Evolutionary conservation across 2,797 vertebrate species (phyloP).

Genomic region (Rhinichthys osculus): DNA sequence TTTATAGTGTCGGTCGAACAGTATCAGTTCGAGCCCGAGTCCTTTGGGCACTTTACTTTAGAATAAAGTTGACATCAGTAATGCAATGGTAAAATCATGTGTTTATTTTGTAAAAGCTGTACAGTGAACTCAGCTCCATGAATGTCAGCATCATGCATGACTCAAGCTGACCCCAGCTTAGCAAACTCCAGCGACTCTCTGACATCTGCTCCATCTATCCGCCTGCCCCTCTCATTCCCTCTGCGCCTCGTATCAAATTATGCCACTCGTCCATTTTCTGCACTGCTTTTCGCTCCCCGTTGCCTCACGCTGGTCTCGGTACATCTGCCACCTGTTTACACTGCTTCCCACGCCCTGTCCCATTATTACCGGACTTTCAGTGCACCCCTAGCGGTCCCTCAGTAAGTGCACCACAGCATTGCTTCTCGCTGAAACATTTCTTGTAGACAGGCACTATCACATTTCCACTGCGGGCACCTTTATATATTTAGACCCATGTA

Average conservation of each 20-base stretch:
- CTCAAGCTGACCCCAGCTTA: slow-evolving; percentile 58
- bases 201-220: slow-evolving; percentile 73
- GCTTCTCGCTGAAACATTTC: slow-evolving; percentile 55
- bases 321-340: slow-evolving; percentile 80
- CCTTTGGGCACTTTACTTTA: background rate
- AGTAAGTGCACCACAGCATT: slow-evolving; percentile 28
- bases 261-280: slow-evolving; percentile 77
- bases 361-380: slow-evolving; percentile 51
- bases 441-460: slow-evolving; percentile 55
- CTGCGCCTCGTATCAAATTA: slow-evolving; percentile 77
- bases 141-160: slow-evolving; percentile 46
- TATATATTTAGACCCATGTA: slow-evolving; percentile 55
- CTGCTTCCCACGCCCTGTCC: slow-evolving; percentile 65
- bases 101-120: background rate
- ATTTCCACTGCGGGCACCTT: slow-evolving; percentile 42
- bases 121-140: background rate
- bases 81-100: background rate
- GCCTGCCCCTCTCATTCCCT: slow-evolving; percentile 64
- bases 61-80: background rate
- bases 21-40: background rate
- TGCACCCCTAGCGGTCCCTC: slow-evolving; percentile 64
- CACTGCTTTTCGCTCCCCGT: slow-evolving; percentile 53
- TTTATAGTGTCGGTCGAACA: too few species aligned
- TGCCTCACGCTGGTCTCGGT: slow-evolving; percentile 59
- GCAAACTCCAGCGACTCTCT: slow-evolving; percentile 52